Percentiles rank a stretch among this genome's conserved stretches.
Conservation (phyloP, 2,113 vertebrate species). For the Esox niger region DNA sequence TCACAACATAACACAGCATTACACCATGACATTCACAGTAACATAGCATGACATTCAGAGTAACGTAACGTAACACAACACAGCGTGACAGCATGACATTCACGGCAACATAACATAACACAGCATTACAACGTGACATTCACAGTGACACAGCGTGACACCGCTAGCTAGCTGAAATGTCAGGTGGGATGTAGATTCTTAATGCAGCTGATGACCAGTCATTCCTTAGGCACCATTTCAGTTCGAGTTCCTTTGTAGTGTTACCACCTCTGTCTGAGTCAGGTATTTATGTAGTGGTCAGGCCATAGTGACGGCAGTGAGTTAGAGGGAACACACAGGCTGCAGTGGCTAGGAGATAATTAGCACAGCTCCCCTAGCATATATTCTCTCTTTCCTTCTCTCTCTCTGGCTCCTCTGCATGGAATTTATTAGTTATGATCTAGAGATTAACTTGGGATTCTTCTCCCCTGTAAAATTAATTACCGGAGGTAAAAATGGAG, state of each 20-base stretch:
- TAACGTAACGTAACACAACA: too few species aligned
- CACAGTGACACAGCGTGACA: too few species aligned
- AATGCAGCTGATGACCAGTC: slow-evolving; percentile 15
- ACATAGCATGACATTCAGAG: too few species aligned
- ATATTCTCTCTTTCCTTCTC: slow-evolving; percentile 28
- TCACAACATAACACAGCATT: too few species aligned
- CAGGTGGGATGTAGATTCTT: too few species aligned
- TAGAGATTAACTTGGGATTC: slow-evolving; percentile 38
- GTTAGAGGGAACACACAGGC: slow-evolving; percentile 39
- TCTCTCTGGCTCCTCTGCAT: slow-evolving; percentile 7
- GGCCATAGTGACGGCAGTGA: slow-evolving; percentile 42
- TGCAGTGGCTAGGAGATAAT: slow-evolving; percentile 38
- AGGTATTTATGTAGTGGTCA: slow-evolving; percentile 54
- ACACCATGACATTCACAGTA: too few species aligned
- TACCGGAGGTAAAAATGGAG: not conserved
- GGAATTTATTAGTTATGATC: slow-evolving; percentile 50
- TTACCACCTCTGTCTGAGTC: not conserved
- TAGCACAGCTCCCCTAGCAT: slow-evolving; percentile 20
- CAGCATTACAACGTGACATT: too few species aligned
- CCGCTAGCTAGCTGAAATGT: too few species aligned
- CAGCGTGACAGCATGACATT: too few species aligned
- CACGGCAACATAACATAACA: too few species aligned
- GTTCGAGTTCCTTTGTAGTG: not conserved
- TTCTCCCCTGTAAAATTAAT: slow-evolving; percentile 25
- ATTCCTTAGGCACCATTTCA: slow-evolving; percentile 26